A percentile compares a stretch with the other conserved stretches of the same genome.
Evolutionary conservation across 2,888 invertebrate species (phyloP).

Genomic region (Platycnemis pennipes): DNA sequence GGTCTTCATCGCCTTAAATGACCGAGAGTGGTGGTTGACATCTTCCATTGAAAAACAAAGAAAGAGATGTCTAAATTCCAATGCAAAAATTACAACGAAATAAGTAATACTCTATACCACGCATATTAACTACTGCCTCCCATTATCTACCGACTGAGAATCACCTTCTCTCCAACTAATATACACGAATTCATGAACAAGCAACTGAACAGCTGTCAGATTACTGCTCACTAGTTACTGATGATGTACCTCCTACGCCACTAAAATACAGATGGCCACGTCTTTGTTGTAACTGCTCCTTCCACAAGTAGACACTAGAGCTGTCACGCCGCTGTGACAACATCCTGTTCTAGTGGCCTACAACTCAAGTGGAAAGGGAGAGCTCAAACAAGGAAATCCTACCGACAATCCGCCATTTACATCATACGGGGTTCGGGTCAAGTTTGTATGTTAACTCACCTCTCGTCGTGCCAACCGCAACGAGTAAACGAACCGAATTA

Average conservation of each 20-base stretch:
- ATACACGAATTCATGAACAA: no score
- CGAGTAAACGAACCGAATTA: neutral
- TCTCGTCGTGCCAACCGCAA: neutral
- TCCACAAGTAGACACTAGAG: neutral
- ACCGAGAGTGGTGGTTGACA: no score
- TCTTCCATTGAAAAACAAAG: no score
- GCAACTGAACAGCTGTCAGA: no score
- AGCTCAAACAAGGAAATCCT: conserved; percentile 46
- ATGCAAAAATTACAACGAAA: no score
- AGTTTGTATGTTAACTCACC: neutral
- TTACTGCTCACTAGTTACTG: no score
- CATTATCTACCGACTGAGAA: no score
- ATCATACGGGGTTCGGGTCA: neutral
- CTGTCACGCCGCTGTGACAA: conserved; percentile 13
- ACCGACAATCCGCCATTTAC: conserved; percentile 29
- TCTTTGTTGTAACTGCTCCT: neutral
- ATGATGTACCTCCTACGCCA: neutral
- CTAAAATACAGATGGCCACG: neutral
- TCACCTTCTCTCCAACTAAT: no score
- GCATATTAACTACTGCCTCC: no score
- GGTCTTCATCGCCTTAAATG: no score
- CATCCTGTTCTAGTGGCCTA: conserved; percentile 62
- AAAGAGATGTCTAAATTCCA: no score
- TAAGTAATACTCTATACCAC: no score
- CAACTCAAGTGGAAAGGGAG: conserved; percentile 28